These are phyloP conservation scores for Vandiemenella viatica DNA, from an alignment of 2,888 invertebrate species.

Conservation along the genomic window DNA sequence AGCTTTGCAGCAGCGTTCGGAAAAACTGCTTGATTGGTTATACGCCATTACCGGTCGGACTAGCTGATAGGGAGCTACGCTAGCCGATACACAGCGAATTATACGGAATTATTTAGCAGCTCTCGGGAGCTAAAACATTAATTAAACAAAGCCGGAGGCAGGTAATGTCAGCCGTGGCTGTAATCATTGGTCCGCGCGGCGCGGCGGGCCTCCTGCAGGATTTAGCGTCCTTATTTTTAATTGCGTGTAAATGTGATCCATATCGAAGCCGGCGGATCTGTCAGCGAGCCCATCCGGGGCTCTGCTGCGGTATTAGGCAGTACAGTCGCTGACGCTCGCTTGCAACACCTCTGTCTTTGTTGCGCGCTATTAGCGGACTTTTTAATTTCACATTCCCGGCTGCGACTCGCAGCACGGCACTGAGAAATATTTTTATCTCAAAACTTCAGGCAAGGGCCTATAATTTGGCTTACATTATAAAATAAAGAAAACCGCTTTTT, in stretches of 20 bases:
- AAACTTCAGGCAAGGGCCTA: too few relatives aligned
- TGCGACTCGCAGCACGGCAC: too few relatives aligned
- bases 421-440: too few relatives aligned
- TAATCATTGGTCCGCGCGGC: too few relatives aligned
- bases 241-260: slow-evolving; percentile 16
- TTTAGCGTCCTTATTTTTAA: slow-evolving; percentile 16
- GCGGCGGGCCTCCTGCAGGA: slow-evolving; percentile 11
- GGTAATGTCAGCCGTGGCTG: slow-evolving; percentile 11
- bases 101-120: slow-evolving; percentile 14
- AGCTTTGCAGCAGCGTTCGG: not conserved
- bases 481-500: too few relatives aligned
- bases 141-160: slow-evolving; percentile 10
- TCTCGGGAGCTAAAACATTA: slow-evolving; percentile 14
- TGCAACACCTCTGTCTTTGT: too few relatives aligned
- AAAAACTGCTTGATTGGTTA: slow-evolving; percentile 9
- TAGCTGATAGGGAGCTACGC: not conserved
- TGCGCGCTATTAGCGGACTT: too few relatives aligned
- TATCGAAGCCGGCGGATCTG: slow-evolving; percentile 30
- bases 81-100: slow-evolving; percentile 7
- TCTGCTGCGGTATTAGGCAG: slow-evolving; percentile 1
- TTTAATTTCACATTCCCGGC: too few relatives aligned
- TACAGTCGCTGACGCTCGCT: too few relatives aligned
- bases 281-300: slow-evolving; percentile 12
- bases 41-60: not conserved
- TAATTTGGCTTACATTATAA: too few relatives aligned